These are phyloP conservation scores for Strix uralensis DNA, from an alignment of 2,113 vertebrate genomes.

Conservation along the genomic window DNA sequence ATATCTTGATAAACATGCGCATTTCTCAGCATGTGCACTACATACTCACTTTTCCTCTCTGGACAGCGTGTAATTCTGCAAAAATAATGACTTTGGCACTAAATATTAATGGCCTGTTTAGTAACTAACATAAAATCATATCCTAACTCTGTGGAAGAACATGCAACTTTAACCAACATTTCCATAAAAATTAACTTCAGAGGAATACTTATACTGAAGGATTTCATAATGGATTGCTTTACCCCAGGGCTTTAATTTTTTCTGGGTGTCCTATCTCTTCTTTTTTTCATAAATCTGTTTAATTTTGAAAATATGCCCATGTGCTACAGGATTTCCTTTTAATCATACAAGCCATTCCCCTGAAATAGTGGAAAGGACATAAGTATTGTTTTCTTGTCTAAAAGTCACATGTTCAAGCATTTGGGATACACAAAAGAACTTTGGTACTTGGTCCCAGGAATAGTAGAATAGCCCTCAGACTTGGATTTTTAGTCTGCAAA, in stretches of 20 bases:
- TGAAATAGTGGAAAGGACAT: not conserved
- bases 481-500: not conserved
- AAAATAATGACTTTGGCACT: not conserved
- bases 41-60: not conserved
- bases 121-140: slow-evolving; percentile 27
- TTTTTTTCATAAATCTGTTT: not conserved
- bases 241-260: not conserved
- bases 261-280: not conserved
- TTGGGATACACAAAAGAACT: not conserved
- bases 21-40: not conserved
- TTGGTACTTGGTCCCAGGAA: not conserved
- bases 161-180: not conserved
- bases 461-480: not conserved
- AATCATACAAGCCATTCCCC: not conserved
- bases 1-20: not conserved
- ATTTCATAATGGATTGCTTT: not conserved
- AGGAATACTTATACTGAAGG: not conserved
- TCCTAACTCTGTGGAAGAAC: not conserved
- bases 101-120: slow-evolving; percentile 48
- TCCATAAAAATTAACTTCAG: not conserved
- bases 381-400: not conserved
- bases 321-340: not conserved
- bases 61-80: slow-evolving; percentile 10
- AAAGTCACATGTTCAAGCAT: not conserved
- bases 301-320: not conserved